Conservation (phyloP, 2,888 invertebrate genomes). For the Acleris literana region DNA sequence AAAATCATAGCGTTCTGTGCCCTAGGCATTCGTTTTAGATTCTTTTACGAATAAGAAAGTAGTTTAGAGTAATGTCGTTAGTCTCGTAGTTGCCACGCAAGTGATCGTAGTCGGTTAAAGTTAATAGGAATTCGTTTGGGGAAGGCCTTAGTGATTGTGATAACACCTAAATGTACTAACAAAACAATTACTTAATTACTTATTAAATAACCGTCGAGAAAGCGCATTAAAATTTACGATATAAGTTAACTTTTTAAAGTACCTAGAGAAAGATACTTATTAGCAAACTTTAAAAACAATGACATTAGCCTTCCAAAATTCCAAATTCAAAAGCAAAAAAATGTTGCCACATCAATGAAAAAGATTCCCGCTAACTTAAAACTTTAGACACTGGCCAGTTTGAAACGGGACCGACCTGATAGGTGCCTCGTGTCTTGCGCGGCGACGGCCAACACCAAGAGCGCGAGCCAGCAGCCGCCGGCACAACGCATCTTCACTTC, state of each 20-base stretch:
- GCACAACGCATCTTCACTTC: slow-evolving; percentile 76
- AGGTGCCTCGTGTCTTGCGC: slow-evolving; percentile 76
- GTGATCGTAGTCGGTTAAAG: too few species aligned
- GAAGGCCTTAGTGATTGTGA: too few species aligned
- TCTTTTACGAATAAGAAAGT: too few species aligned
- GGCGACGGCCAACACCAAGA: slow-evolving; percentile 63
- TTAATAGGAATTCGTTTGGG: too few species aligned
- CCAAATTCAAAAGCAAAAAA: neutral
- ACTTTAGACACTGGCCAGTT: slow-evolving; percentile 8
- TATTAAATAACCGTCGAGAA: too few species aligned
- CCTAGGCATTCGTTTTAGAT: too few species aligned
- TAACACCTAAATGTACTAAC: too few species aligned
- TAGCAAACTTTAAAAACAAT: neutral
- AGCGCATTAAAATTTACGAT: too few species aligned
- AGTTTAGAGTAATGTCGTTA: too few species aligned
- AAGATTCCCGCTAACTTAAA: slow-evolving; percentile 28
- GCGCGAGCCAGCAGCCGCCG: slow-evolving; percentile 71
- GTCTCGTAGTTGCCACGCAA: too few species aligned
- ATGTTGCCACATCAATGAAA: slow-evolving; percentile 9
- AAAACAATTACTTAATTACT: too few species aligned
- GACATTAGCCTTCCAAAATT: neutral
- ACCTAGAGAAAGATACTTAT: neutral
- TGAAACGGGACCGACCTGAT: slow-evolving; percentile 63
- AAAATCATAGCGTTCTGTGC: too few species aligned
- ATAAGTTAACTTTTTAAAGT: neutral